Conservation (phyloP, 2,888 invertebrate genomes). For the Carpatolechia fugitivella region DNA sequence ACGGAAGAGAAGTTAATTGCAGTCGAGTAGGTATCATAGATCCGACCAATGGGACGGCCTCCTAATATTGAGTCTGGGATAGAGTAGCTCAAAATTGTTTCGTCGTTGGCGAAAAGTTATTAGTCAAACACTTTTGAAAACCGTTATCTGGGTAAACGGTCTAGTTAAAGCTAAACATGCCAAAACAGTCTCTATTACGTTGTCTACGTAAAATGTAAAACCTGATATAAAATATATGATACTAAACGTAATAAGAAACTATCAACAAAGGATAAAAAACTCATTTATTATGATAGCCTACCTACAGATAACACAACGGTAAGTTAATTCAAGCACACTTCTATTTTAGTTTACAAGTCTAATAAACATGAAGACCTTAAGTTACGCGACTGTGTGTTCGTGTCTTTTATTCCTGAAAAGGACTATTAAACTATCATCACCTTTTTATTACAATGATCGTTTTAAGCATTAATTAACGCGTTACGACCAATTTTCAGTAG, state of each 20-base stretch:
- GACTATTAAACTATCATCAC: too few relatives aligned
- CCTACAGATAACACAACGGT: too few relatives aligned
- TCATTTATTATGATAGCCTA: too few relatives aligned
- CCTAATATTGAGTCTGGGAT: constrained; percentile 43
- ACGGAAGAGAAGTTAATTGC: constrained; percentile 68
- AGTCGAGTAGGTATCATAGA: constrained; percentile 61
- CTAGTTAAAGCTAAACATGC: not conserved
- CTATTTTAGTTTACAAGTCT: too few relatives aligned
- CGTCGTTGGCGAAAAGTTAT: not conserved
- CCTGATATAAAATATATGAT: too few relatives aligned
- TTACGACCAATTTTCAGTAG: not conserved
- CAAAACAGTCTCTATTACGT: not conserved
- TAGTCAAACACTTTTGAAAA: not conserved
- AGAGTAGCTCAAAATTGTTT: constrained; percentile 16
- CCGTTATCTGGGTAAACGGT: not conserved
- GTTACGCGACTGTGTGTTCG: too few relatives aligned
- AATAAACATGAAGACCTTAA: too few relatives aligned
- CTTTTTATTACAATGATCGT: not conserved
- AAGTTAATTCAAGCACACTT: too few relatives aligned
- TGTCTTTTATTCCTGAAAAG: too few relatives aligned
- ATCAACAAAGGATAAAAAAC: too few relatives aligned
- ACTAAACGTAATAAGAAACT: too few relatives aligned
- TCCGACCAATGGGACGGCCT: constrained; percentile 65
- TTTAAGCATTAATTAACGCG: not conserved
- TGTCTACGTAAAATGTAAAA: too few relatives aligned